These are phyloP conservation scores for Clupea harengus DNA, from an alignment of 2,113 vertebrate species.

Conservation along the genomic window DNA sequence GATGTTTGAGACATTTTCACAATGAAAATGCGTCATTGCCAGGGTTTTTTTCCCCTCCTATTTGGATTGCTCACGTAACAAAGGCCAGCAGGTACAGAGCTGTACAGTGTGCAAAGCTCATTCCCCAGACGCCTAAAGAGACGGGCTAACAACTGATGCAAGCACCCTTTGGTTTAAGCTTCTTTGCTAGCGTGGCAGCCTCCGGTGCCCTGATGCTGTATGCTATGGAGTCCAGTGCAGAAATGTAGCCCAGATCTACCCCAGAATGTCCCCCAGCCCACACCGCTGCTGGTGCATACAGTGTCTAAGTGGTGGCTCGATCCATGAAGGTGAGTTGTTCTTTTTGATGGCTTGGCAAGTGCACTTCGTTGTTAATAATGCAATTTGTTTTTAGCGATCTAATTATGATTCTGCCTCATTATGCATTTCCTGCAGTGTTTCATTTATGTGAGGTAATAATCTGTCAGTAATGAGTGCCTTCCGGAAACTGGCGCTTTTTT, in stretches of 20 bases:
- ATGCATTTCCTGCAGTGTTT: conserved; percentile 31
- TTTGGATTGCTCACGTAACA: neutral
- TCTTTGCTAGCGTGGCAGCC: neutral
- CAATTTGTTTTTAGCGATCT: conserved; percentile 39
- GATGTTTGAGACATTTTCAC: neutral
- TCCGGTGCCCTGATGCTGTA: neutral
- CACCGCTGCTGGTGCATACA: neutral
- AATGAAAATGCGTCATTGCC: neutral
- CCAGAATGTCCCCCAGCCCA: neutral
- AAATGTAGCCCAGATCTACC: too few species aligned
- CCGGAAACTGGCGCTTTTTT: conserved; percentile 41
- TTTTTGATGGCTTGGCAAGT: neutral
- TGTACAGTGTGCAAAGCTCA: neutral
- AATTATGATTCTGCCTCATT: conserved; percentile 41
- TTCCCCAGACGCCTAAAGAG: neutral
- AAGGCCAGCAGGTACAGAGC: neutral
- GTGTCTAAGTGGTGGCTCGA: neutral
- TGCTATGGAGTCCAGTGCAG: neutral
- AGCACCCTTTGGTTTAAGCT: neutral
- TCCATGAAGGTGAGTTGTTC: neutral
- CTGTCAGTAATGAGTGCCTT: conserved; percentile 38
- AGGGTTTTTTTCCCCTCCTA: neutral
- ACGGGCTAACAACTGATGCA: neutral
- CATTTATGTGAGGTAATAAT: conserved; percentile 42
- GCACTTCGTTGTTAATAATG: neutral